These are phyloP conservation scores for Chionomys nivalis DNA, from an alignment of 2,113 vertebrate species.

Conservation along the genomic window DNA sequence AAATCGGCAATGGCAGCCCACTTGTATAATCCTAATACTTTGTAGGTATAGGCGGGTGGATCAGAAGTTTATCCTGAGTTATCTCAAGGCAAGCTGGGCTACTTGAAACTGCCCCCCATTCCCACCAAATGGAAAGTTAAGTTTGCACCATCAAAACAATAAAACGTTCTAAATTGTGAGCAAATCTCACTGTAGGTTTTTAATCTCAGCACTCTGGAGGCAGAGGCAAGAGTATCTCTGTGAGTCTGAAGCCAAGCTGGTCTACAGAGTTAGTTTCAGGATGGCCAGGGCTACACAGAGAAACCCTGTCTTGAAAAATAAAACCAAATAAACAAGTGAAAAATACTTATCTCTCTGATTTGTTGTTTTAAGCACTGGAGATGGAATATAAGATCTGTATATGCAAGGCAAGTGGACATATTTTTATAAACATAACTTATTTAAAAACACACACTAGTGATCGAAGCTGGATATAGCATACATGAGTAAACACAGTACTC, in stretches of 20 bases:
- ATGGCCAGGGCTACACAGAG: background rate
- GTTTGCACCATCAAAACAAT: background rate
- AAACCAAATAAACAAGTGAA: background rate
- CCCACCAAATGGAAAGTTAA: background rate
- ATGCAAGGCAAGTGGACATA: background rate
- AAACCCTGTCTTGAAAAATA: too few species aligned
- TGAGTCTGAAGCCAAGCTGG: background rate
- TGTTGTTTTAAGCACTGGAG: background rate
- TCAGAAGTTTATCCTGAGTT: background rate
- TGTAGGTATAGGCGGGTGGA: background rate
- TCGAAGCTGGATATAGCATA: background rate
- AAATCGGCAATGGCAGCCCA: too few species aligned
- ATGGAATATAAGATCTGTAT: background rate
- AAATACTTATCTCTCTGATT: background rate
- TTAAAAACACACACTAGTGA: background rate
- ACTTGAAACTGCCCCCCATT: background rate
- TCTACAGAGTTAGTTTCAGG: background rate
- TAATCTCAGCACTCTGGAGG: background rate
- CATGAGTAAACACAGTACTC: background rate
- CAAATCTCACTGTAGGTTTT: conserved; percentile 7
- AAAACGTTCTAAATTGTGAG: conserved; percentile 1
- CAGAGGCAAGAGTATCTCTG: background rate
- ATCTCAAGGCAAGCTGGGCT: background rate
- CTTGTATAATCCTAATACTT: background rate
- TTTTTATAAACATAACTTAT: conserved; percentile 15